A percentile compares a stretch with the other conserved stretches of the same genome.
Conservation (phyloP, 2,888 invertebrate species). For the Pammene aurita region DNA sequence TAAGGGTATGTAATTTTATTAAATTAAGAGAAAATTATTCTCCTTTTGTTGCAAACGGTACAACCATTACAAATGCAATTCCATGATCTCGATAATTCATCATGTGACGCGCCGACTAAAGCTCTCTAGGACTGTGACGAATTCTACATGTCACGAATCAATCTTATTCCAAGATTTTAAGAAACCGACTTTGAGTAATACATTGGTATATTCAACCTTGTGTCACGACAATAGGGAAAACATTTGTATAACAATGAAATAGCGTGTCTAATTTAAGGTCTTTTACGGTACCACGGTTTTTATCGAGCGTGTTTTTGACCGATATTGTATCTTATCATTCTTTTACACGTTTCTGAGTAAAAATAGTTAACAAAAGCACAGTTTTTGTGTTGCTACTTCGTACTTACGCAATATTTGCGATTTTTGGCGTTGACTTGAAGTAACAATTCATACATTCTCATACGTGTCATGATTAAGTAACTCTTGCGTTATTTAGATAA, state of each 20-base stretch:
- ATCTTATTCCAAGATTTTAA: constrained; percentile 31
- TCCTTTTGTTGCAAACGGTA: no score
- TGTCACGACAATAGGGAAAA: constrained; percentile 28
- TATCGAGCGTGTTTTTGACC: constrained; percentile 33
- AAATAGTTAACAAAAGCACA: constrained; percentile 14
- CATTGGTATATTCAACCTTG: constrained; percentile 33
- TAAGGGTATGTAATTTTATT: no score
- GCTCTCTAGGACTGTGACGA: constrained; percentile 21
- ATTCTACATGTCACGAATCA: constrained; percentile 38
- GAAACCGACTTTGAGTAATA: constrained; percentile 7
- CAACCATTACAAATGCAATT: no score
- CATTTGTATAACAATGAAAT: constrained; percentile 19
- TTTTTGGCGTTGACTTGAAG: background rate
- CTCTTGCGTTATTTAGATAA: background rate
- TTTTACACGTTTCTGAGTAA: constrained; percentile 19
- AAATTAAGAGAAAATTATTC: no score
- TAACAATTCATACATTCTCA: background rate
- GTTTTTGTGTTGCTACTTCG: constrained; percentile 17
- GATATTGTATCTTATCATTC: constrained; percentile 38
- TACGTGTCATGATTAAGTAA: constrained; percentile 10
- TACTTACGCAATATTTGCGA: constrained; percentile 21
- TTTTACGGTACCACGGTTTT: constrained; percentile 14
- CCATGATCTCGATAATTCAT: no score
- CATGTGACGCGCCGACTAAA: constrained; percentile 10
- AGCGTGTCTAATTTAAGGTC: constrained; percentile 40